These are phyloP conservation scores for Agrochola litura DNA, from an alignment of 2,888 invertebrate species.

Conservation along the genomic window DNA sequence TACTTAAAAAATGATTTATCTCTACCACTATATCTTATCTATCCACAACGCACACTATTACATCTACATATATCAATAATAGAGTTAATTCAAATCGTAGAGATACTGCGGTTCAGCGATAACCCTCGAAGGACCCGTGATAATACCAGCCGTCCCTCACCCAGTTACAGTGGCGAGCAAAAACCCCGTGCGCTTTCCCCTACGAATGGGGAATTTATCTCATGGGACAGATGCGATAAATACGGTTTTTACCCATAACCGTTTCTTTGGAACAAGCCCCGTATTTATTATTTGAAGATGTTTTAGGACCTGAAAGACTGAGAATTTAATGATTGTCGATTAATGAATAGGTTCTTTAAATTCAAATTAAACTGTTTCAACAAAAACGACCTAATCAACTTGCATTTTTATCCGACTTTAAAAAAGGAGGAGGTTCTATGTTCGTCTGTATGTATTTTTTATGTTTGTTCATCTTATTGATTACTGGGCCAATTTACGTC, in stretches of 20 bases:
- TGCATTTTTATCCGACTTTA: neutral
- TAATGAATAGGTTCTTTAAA: neutral
- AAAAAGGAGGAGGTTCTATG: too few relatives aligned
- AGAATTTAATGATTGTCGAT: neutral
- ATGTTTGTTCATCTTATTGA: too few relatives aligned
- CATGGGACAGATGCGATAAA: constrained; percentile 51
- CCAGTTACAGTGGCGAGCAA: constrained; percentile 43
- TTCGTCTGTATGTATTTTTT: too few relatives aligned
- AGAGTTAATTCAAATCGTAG: constrained; percentile 39
- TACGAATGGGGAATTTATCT: constrained; percentile 55
- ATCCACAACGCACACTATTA: constrained; percentile 4
- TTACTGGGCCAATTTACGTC: too few relatives aligned
- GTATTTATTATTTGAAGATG: constrained; percentile 21
- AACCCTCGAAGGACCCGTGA: constrained; percentile 41
- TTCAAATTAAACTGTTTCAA: neutral
- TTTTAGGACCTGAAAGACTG: neutral
- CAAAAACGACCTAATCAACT: neutral
- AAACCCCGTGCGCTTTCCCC: constrained; percentile 37
- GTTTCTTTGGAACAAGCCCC: constrained; percentile 1
- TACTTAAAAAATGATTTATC: constrained; percentile 4
- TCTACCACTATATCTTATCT: constrained; percentile 36
- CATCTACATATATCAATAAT: constrained; percentile 37
- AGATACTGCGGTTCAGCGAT: constrained; percentile 49
- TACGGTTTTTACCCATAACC: constrained; percentile 41
- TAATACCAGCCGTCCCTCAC: constrained; percentile 54